These are phyloP conservation scores for Gisinianus flammeolus DNA, from an alignment of 2,888 invertebrate species.

Conservation along the genomic window DNA sequence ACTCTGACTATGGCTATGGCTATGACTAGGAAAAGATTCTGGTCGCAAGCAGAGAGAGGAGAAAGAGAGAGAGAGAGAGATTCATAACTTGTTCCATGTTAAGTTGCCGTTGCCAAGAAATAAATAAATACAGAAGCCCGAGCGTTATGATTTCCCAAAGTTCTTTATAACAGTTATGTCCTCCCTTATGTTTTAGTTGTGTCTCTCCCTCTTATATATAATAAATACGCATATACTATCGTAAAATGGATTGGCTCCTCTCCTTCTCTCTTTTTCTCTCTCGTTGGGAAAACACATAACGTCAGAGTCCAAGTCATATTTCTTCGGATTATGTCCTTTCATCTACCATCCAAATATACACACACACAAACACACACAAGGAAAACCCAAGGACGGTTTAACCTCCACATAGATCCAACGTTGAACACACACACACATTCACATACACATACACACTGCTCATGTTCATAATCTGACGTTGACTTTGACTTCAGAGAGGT, in stretches of 20 bases:
- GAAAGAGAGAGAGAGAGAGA: neutral
- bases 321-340: neutral
- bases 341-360: too few species aligned
- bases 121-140: neutral
- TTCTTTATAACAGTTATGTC: neutral
- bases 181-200: neutral
- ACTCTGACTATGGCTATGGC: too few species aligned
- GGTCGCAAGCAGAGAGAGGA: too few species aligned
- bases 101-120: neutral
- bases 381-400: too few species aligned
- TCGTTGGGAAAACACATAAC: neutral
- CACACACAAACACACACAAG: too few species aligned
- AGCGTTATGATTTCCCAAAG: neutral
- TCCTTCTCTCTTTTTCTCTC: neutral
- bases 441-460: too few species aligned
- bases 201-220: neutral
- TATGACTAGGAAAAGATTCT: too few species aligned
- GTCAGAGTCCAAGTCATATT: neutral
- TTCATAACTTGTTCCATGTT: slow-evolving; percentile 1
- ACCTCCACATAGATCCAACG: too few species aligned
- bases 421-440: too few species aligned
- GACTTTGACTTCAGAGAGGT: neutral
- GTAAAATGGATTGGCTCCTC: neutral
- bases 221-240: neutral
- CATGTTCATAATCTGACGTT: neutral